Conservation (phyloP, 1,140 invertebrate genomes). For the Proctacanthus coquilletti region DNA sequence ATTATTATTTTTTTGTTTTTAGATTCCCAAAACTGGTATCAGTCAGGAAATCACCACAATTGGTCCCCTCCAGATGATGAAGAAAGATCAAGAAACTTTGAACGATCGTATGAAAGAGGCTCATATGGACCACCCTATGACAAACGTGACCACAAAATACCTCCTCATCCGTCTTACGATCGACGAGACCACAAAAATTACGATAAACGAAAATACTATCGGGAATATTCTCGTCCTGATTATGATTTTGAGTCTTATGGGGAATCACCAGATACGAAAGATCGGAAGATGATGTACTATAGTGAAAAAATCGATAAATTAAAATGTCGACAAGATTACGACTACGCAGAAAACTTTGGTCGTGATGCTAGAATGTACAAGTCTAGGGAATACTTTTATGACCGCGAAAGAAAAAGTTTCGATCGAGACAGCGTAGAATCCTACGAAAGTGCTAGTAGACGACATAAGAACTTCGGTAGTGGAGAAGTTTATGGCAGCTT, state of each 20-base stretch:
- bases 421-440: slow-evolving; percentile 29
- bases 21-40: slow-evolving; percentile 29
- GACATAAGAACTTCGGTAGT: slow-evolving; percentile 25
- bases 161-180: slow-evolving; percentile 14
- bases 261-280: slow-evolving; percentile 4
- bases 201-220: slow-evolving; percentile 18
- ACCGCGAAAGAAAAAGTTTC: slow-evolving; percentile 23
- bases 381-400: slow-evolving; percentile 20
- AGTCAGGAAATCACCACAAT: slow-evolving; percentile 22
- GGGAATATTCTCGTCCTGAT: slow-evolving; percentile 20
- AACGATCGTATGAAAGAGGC: slow-evolving; percentile 25
- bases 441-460: slow-evolving; percentile 20
- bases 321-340: slow-evolving; percentile 19
- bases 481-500: slow-evolving; percentile 27
- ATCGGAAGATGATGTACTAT: slow-evolving; percentile 5
- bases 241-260: slow-evolving; percentile 22
- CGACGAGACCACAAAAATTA: slow-evolving; percentile 10
- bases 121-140: slow-evolving; percentile 28
- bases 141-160: slow-evolving; percentile 16
- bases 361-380: slow-evolving; percentile 9
- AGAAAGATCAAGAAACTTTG: slow-evolving; percentile 20
- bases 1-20: not conserved
- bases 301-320: slow-evolving; percentile 3
- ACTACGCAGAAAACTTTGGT: slow-evolving; percentile 16
- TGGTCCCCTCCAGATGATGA: slow-evolving; percentile 29